phyloP scores from a whole-genome alignment of 2,797 vertebrate species.

The Salmo trutta region DNA sequence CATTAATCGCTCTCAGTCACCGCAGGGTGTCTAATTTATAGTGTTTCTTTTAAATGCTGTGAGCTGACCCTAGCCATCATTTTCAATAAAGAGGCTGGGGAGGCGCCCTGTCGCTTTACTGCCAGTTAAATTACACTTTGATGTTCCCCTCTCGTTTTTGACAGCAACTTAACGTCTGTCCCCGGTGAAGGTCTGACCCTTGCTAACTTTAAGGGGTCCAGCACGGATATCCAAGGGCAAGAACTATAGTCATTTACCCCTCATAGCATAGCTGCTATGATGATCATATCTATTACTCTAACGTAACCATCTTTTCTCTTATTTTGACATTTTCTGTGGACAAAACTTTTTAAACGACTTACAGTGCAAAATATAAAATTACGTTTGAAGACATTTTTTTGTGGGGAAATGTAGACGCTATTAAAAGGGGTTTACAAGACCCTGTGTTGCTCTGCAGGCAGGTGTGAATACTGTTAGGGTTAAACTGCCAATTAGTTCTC shows the following conservation, averaged over 20 bases:
- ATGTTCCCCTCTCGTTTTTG: conserved; percentile 71
- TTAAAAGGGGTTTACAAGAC: conserved; percentile 56
- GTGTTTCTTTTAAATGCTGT: conserved; percentile 73
- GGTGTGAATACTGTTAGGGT: conserved; percentile 55
- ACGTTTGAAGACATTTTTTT: conserved; percentile 4
- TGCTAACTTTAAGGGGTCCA: conserved; percentile 32
- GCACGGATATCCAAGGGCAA: conserved; percentile 14
- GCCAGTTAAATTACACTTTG: conserved; percentile 82
- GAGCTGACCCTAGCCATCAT: conserved; percentile 71
- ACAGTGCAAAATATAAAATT: background rate
- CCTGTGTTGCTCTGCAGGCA: conserved; percentile 43
- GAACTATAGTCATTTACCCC: background rate
- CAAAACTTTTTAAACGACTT: conserved; percentile 6
- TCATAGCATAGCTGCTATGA: background rate
- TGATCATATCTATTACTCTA: background rate
- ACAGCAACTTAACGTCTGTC: conserved; percentile 69
- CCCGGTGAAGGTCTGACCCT: conserved; percentile 60
- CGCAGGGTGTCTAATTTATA: conserved; percentile 70
- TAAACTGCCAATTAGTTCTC: conserved; percentile 60
- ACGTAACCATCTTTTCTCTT: background rate
- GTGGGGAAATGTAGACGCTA: conserved; percentile 36
- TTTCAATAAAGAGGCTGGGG: conserved; percentile 68
- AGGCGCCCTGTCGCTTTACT: conserved; percentile 75
- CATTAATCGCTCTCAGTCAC: conserved; percentile 63
- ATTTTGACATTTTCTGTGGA: conserved; percentile 1